phyloP scores from a whole-genome alignment of 2,888 invertebrate species.

The Eupithecia pulchellata region DNA sequence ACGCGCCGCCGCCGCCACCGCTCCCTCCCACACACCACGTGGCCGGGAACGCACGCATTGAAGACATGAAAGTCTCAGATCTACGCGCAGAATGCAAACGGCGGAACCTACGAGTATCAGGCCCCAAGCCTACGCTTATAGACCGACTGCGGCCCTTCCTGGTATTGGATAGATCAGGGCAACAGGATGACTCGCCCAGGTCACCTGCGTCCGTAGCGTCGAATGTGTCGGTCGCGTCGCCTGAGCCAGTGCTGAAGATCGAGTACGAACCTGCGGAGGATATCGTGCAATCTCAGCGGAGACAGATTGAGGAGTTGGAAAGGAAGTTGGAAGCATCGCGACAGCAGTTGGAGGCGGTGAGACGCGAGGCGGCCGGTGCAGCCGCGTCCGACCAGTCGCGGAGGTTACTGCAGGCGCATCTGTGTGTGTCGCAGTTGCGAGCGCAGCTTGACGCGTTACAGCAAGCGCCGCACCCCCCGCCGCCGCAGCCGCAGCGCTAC shows the following conservation, averaged over 20 bases:
- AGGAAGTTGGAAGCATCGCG: constrained; percentile 92
- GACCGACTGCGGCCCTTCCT: constrained; percentile 93
- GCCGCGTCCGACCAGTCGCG: constrained; percentile 78
- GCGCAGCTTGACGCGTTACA: constrained; percentile 87
- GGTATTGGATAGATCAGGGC: constrained; percentile 60
- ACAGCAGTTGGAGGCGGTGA: constrained; percentile 89
- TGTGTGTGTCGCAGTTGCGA: constrained; percentile 82
- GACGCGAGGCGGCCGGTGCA: constrained; percentile 85
- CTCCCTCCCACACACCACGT: constrained; percentile 74
- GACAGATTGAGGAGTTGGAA: constrained; percentile 95
- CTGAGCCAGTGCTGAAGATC: constrained; percentile 59
- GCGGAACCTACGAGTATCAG: constrained; percentile 97
- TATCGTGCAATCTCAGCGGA: constrained; percentile 91
- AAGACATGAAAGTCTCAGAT: constrained; percentile 98
- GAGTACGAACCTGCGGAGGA: constrained; percentile 86
- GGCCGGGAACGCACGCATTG: constrained; percentile 87
- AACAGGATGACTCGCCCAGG: constrained; percentile 76
- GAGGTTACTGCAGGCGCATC: constrained; percentile 87
- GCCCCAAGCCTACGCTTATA: constrained; percentile 97
- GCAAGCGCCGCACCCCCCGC: constrained; percentile 64
- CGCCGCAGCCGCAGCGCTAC: constrained; percentile 77
- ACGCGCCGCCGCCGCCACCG: constrained; percentile 81
- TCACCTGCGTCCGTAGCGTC: constrained; percentile 74
- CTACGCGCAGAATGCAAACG: constrained; percentile 97
- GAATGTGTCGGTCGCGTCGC: constrained; percentile 59